phyloP scores from a whole-genome alignment of 2,113 vertebrate genomes.

The Tetraodon nigroviridis region DNA sequence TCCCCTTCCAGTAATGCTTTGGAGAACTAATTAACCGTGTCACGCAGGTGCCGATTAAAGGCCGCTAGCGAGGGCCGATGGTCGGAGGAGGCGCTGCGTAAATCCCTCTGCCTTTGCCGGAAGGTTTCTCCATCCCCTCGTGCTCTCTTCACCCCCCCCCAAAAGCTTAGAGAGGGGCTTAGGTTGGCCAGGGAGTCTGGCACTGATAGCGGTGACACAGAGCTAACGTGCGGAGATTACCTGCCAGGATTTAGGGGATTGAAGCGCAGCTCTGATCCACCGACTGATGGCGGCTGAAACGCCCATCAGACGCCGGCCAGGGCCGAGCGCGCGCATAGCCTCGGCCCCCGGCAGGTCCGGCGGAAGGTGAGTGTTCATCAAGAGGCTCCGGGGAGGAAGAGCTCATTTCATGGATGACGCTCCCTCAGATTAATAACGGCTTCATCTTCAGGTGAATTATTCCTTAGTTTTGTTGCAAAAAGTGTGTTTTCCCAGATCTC shows the following conservation, averaged over 20 bases:
- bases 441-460: slow-evolving; percentile 3
- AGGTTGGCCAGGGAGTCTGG: slow-evolving; percentile 33
- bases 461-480: not conserved
- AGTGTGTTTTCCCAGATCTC: too few relatives aligned
- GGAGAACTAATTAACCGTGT: slow-evolving; percentile 53
- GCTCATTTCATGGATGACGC: slow-evolving; percentile 30
- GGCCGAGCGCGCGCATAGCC: not conserved
- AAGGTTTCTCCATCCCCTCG: slow-evolving; percentile 46
- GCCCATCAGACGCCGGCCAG: not conserved
- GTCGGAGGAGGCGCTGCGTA: slow-evolving; percentile 40
- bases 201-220: slow-evolving; percentile 44
- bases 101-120: slow-evolving; percentile 43
- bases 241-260: slow-evolving; percentile 33
- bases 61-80: slow-evolving; percentile 27
- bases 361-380: slow-evolving; percentile 41
- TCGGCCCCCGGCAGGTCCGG: slow-evolving; percentile 27
- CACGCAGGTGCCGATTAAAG: slow-evolving; percentile 59
- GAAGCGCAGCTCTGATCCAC: slow-evolving; percentile 18
- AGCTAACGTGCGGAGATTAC: slow-evolving; percentile 43
- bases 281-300: slow-evolving; percentile 24
- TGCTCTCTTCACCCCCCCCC: slow-evolving; percentile 47
- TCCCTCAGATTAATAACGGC: slow-evolving; percentile 25
- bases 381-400: slow-evolving; percentile 33
- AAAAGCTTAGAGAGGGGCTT: slow-evolving; percentile 50
- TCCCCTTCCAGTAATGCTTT: slow-evolving; percentile 41